Evolutionary conservation across 2,113 vertebrate genomes (phyloP).

Genomic region (Thunnus thynnus): DNA sequence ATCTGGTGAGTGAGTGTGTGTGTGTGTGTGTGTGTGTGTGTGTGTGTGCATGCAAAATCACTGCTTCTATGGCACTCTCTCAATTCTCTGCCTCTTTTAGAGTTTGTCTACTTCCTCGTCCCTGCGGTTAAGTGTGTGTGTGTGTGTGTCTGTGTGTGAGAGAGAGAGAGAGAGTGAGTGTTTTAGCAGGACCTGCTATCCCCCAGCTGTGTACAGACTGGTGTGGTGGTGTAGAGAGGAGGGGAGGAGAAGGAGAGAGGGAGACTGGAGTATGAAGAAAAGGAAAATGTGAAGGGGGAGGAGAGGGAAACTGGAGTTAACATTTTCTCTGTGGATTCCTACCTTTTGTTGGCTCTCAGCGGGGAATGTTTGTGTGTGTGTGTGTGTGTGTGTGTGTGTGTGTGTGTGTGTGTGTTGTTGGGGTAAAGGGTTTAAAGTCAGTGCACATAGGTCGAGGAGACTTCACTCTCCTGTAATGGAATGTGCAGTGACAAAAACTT

Average conservation of each 20-base stretch:
- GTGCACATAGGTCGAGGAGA: slow-evolving; percentile 15
- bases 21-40: neutral
- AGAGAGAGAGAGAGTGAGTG: slow-evolving; percentile 31
- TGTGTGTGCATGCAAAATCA: slow-evolving; percentile 20
- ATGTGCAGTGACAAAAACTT: slow-evolving; percentile 26
- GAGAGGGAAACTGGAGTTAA: slow-evolving; percentile 52
- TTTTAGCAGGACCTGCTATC: slow-evolving; percentile 61
- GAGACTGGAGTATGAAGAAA: slow-evolving; percentile 25
- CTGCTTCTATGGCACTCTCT: neutral
- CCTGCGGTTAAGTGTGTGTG: slow-evolving; percentile 24
- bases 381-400: too few species aligned
- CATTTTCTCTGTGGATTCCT: slow-evolving; percentile 69
- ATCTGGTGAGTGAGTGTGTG: slow-evolving; percentile 73
- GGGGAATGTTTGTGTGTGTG: slow-evolving; percentile 51
- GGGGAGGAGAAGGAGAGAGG: neutral
- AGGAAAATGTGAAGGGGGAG: slow-evolving; percentile 59
- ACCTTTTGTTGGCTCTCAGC: slow-evolving; percentile 74
- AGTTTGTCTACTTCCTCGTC: neutral
- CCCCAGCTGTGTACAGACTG: slow-evolving; percentile 63
- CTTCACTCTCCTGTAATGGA: slow-evolving; percentile 44
- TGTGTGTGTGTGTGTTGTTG: slow-evolving; percentile 10
- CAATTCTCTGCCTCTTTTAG: slow-evolving; percentile 18
- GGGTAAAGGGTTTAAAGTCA: slow-evolving; percentile 22
- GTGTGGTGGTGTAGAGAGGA: neutral
- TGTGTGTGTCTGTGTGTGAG: slow-evolving; percentile 51